Percentiles rank a stretch among this genome's conserved stretches.
phyloP scores from a whole-genome alignment of 2,797 vertebrate genomes.

The Xiphorhynchus erythropygius region DNA sequence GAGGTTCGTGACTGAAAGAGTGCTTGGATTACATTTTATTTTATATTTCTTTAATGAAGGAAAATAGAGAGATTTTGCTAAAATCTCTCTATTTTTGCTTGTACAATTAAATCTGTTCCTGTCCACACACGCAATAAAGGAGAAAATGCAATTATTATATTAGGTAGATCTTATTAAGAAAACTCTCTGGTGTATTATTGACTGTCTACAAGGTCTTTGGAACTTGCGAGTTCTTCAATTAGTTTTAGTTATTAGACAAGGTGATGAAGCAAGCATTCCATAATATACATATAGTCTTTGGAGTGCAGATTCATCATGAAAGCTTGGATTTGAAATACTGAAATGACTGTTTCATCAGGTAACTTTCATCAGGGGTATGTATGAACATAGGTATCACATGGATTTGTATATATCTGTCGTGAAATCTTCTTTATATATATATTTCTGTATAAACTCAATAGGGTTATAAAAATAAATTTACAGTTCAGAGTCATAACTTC shows the following conservation, averaged over 20 bases:
- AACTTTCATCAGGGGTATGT: background rate
- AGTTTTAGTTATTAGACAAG: conserved; percentile 26
- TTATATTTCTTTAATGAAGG: background rate
- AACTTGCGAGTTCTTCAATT: conserved; percentile 38
- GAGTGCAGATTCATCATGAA: background rate
- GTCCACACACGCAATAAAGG: background rate
- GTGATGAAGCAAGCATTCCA: background rate
- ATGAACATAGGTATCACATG: background rate
- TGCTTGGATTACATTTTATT: background rate
- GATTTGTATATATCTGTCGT: background rate
- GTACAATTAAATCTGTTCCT: background rate
- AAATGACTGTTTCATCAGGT: background rate
- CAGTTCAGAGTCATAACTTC: background rate
- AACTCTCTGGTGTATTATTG: conserved; percentile 5
- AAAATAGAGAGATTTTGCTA: background rate
- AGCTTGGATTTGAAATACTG: background rate
- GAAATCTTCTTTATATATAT: background rate
- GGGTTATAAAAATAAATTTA: background rate
- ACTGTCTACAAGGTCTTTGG: background rate
- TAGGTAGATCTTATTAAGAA: background rate
- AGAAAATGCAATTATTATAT: background rate
- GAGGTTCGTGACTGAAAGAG: background rate
- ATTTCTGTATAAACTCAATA: background rate
- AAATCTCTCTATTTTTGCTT: background rate
- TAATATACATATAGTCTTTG: background rate